phyloP scores from a whole-genome alignment of 2,797 vertebrate genomes.

The Artibeus jamaicensis region DNA sequence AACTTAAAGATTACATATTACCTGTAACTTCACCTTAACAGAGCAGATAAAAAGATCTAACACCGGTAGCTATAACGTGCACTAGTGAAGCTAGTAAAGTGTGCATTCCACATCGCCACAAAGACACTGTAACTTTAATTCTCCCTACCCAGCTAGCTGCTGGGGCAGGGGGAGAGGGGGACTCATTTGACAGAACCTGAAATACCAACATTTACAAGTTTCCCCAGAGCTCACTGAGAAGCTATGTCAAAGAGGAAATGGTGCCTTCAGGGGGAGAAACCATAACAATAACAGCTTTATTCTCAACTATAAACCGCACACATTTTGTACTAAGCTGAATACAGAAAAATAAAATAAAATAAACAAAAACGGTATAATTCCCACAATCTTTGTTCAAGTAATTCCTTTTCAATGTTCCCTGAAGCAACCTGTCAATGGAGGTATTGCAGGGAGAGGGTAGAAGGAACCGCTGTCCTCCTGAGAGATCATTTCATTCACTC shows the following conservation, averaged over 20 bases:
- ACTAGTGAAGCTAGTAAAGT: background rate
- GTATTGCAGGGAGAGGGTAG: too few species aligned
- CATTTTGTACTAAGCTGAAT: background rate
- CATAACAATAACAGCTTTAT: background rate
- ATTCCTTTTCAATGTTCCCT: background rate
- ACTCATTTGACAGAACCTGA: background rate
- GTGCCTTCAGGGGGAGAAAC: background rate
- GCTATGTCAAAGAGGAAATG: background rate
- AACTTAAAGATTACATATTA: background rate
- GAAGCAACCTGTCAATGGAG: conserved; percentile 15
- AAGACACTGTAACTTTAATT: background rate
- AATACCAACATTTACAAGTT: background rate
- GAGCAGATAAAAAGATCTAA: background rate
- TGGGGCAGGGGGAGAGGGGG: background rate
- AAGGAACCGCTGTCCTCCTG: background rate
- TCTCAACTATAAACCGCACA: background rate
- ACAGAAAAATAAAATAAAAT: background rate
- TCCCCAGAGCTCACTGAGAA: background rate
- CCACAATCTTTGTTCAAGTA: background rate
- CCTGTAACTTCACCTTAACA: background rate
- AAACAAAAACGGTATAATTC: background rate
- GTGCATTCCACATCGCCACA: background rate
- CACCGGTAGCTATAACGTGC: background rate
- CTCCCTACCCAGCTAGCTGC: background rate
- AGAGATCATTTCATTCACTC: background rate